Evolutionary conservation across 2,888 invertebrate species (phyloP).

Genomic region (Agonopterix subpropinquella): DNA sequence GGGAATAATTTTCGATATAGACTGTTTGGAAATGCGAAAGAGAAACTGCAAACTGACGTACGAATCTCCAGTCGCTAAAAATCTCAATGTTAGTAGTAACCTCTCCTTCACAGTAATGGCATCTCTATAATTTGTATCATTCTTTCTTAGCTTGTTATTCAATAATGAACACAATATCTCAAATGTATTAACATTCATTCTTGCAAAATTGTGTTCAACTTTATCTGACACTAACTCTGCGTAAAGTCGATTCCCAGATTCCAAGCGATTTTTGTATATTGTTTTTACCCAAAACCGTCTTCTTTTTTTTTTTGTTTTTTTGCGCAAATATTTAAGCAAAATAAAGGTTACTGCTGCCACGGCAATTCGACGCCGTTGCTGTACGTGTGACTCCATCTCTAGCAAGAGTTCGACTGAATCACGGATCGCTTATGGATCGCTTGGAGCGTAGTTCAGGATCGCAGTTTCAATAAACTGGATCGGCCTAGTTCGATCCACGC

Average conservation of each 20-base stretch:
- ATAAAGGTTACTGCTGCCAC: not conserved
- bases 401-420: conserved; percentile 15
- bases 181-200: conserved; percentile 17
- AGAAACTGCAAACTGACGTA: conserved; percentile 9
- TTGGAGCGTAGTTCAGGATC: conserved; percentile 15
- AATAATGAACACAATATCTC: conserved; percentile 18
- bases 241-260: conserved; percentile 11
- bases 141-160: conserved; percentile 12
- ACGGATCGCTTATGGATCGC: conserved; percentile 10
- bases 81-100: conserved; percentile 16
- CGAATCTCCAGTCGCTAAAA: conserved; percentile 20
- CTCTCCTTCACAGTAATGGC: conserved; percentile 19
- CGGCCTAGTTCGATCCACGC: conserved; percentile 14
- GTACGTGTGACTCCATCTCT: conserved; percentile 19
- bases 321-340: not conserved
- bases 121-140: conserved; percentile 17
- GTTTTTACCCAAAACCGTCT: conserved; percentile 13
- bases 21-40: conserved; percentile 13
- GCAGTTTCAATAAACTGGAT: conserved; percentile 11
- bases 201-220: conserved; percentile 18
- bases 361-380: conserved; percentile 11
- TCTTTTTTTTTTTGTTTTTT: conserved; percentile 8
- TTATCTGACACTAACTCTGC: conserved; percentile 13
- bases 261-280: conserved; percentile 9
- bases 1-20: conserved; percentile 16